Percentiles rank a stretch among this genome's conserved stretches.
phyloP scores from a whole-genome alignment of 2,888 invertebrate genomes.

The Sminthurinus aureus region DNA sequence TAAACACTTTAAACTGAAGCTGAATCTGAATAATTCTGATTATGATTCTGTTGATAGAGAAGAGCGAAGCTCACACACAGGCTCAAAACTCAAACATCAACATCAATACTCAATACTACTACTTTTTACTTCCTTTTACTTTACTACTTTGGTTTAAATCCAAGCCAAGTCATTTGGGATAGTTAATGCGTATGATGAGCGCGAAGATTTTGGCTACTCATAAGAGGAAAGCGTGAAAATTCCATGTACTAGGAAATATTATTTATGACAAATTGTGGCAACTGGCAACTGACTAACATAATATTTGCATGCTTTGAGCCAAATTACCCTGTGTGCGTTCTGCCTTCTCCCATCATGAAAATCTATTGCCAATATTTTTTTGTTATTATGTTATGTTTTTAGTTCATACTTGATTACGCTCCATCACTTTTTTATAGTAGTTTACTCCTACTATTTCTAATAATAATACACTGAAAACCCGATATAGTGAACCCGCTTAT shows the following conservation, averaged over 20 bases:
- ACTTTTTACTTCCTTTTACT: no score
- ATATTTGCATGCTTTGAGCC: constrained; percentile 30
- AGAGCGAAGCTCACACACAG: not conserved
- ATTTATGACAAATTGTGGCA: constrained; percentile 34
- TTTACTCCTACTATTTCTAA: not conserved
- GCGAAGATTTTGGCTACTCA: constrained; percentile 10
- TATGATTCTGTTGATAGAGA: not conserved
- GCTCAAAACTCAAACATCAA: not conserved
- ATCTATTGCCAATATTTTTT: constrained; percentile 15
- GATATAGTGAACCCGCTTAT: no score
- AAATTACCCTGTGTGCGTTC: constrained; percentile 19
- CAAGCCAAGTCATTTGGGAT: not conserved
- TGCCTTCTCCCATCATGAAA: not conserved
- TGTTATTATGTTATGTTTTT: not conserved
- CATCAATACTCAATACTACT: not conserved
- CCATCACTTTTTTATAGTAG: not conserved
- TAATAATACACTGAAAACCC: not conserved
- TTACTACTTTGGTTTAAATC: not conserved
- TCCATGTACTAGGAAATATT: not conserved
- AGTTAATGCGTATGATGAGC: not conserved
- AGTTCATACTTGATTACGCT: not conserved
- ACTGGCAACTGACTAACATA: constrained; percentile 7
- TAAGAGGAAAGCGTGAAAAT: constrained; percentile 24
- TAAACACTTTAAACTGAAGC: not conserved
- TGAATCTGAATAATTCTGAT: not conserved